These are phyloP conservation scores for Propithecus deckenii DNA, from an alignment of 2,797 vertebrate genomes.

Conservation along the genomic window DNA sequence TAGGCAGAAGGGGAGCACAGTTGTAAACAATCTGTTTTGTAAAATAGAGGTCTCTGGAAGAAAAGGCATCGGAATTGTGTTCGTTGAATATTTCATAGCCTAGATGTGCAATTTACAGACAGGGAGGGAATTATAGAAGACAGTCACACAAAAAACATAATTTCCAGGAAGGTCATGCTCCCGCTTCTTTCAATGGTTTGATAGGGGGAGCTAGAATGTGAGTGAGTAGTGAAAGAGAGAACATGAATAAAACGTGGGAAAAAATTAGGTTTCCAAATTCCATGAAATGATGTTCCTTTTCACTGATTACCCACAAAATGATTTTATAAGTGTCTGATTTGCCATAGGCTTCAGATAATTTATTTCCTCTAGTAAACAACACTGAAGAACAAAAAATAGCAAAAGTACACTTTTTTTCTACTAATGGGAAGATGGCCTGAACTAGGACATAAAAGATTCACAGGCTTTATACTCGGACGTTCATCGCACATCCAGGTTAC, in stretches of 20 bases:
- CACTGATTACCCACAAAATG: background rate
- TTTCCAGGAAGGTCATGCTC: background rate
- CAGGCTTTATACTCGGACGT: background rate
- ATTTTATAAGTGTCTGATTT: background rate
- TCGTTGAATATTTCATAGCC: constrained; percentile 81
- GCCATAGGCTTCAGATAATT: background rate
- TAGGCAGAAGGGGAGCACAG: constrained; percentile 80
- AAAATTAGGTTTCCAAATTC: background rate
- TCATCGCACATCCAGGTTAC: background rate
- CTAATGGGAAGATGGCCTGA: background rate
- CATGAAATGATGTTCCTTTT: background rate
- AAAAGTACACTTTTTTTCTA: background rate
- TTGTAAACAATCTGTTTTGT: constrained; percentile 83
- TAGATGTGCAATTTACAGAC: constrained; percentile 60
- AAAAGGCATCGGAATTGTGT: constrained; percentile 67
- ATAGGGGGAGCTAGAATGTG: fast-evolving
- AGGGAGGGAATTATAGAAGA: constrained; percentile 49
- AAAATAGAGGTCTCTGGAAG: constrained; percentile 79
- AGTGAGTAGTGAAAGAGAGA: background rate
- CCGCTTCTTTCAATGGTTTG: background rate
- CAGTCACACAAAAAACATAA: constrained; percentile 46
- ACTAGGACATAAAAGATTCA: background rate
- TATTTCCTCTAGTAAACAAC: background rate
- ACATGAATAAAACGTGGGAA: background rate
- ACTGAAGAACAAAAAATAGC: background rate